phyloP scores from a whole-genome alignment of 2,888 invertebrate species.

The Drosophila villosipedis region DNA sequence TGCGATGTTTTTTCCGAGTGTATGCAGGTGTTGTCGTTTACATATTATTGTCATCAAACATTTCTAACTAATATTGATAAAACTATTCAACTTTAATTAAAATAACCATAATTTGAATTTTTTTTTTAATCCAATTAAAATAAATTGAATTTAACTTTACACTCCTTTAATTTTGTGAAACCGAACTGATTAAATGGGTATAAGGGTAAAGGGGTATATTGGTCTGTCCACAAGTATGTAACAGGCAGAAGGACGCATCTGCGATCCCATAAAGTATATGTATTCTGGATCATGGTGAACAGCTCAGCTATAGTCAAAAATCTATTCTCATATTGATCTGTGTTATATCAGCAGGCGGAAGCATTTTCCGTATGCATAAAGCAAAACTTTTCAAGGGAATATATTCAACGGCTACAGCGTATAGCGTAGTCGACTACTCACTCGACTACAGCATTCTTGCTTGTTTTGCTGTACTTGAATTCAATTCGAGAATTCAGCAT shows the following conservation, averaged over 20 bases:
- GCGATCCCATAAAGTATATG: not conserved
- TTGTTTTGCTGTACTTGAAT: not conserved
- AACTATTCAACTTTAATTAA: conserved; percentile 66
- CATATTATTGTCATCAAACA: conserved; percentile 31
- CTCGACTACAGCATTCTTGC: not conserved
- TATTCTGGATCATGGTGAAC: not conserved
- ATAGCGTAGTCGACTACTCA: not conserved
- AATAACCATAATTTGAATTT: conserved; percentile 39
- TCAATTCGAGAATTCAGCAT: conserved; percentile 10
- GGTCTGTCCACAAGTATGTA: not conserved
- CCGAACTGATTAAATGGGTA: not conserved
- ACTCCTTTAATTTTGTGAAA: not conserved
- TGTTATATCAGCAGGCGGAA: not conserved
- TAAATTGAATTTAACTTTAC: not conserved
- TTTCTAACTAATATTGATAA: conserved; percentile 61
- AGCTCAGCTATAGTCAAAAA: not conserved
- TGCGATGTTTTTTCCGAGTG: not conserved
- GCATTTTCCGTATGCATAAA: not conserved
- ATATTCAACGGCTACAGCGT: not conserved
- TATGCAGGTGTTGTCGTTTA: not conserved
- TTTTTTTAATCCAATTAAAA: not conserved
- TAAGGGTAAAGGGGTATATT: not conserved
- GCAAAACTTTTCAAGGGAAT: not conserved
- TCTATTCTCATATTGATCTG: not conserved
- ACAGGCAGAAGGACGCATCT: not conserved